Evolutionary conservation across 2,113 vertebrate genomes (phyloP), one percentile per base, ranked within the genome.

Genomic region (Brachyhypopomus occidentalis): DNA sequence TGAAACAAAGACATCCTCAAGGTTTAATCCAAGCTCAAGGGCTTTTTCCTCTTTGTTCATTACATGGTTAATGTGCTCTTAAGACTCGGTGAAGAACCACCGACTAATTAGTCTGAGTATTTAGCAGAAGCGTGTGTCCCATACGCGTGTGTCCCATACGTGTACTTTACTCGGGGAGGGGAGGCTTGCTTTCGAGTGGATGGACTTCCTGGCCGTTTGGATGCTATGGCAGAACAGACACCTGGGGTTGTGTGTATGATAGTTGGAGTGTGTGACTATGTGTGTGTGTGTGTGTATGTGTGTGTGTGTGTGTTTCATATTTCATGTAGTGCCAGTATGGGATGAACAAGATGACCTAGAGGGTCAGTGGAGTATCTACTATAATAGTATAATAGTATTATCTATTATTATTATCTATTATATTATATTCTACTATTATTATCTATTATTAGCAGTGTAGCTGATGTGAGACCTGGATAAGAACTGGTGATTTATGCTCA

Each of bases 1-100:
- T 70, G 41, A 70, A 38, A 70, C 66, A 70, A 70, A 70, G 36
- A 38, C 66, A 34, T 70, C 34, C 36, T 70, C 34, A 70, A 70
- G 66, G 34, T 70, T 70, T 70, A 70, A 41, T 70, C 36, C 22
- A 17, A 41, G 66, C 66, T 70, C 19, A 41, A 70, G 66, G 38
- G 66, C 36, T 17, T 70, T 41, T 25, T 22, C 66, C 19, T 41
- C 36, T 20, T 14, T 14, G 20, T 12, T 5, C 0, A 5, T 36
- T 3, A 22, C 66, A 70, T 3, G 20, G 66, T 38, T 70, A 41
- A 70, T 70, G 20, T 22, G 66, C 66, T 70, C 66, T 70, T 70
- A 34, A 70, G 34, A n/a, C 38, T 70, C 34, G 8, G n/a, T 8
- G 30, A 67, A 34, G 36, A n/a, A 22, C 20, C 11, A 70, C 34